Base-by-base conservation (phyloP, 2,797 vertebrate genomes). In the Lophius americanus region DNA sequence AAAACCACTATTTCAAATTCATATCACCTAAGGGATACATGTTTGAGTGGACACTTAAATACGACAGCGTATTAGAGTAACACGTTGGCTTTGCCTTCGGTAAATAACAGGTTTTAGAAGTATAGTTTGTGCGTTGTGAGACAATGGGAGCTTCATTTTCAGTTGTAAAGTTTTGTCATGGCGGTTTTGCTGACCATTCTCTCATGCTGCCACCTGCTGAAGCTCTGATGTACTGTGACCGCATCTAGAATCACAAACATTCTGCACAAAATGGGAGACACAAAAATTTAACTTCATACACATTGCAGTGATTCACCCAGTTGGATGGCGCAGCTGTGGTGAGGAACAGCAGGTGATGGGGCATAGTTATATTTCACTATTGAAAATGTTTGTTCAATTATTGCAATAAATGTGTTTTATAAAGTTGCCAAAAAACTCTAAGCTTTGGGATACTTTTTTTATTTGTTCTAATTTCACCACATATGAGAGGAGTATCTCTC, bases 251-350 rank as follows among this genome's bases (percentile, higher is more conserved):
- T 71, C 68, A 43, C 74, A 72, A 71, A 53, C 72, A 60, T 78
- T 76, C 66, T 79, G 72, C 85, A 88, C 86, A 91, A 92, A 91
- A 92, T 92, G 88, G 89, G 86, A 91, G 88, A 77, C 83, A 54
- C 53, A 51, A 70, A 67, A 74, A 76, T 60, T 51, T 57, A 59
- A 59, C 67, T 76, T 75, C 33, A 60, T 56, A 44, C 41, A 72
- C 70, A 56, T 3, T 9, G 9, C 10, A 44, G 43, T 44, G 43
- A 44, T 44, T 44, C 10, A 3, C 10, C 3, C 10, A 44, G 43
- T 44, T 10, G 12, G 43, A 44, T 11, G 3, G 43, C 12, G 11
- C 10, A 10, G 9, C 10, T 12, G 9, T 44, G 43, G 43, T 44
- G 11, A 11, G 11, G 43, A 44, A 44, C 4, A 11, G 4, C 4